Evolutionary conservation across 2,113 vertebrate genomes (phyloP), one percentile per base, ranked within the genome.

Genomic region (Enhydra lutris): DNA sequence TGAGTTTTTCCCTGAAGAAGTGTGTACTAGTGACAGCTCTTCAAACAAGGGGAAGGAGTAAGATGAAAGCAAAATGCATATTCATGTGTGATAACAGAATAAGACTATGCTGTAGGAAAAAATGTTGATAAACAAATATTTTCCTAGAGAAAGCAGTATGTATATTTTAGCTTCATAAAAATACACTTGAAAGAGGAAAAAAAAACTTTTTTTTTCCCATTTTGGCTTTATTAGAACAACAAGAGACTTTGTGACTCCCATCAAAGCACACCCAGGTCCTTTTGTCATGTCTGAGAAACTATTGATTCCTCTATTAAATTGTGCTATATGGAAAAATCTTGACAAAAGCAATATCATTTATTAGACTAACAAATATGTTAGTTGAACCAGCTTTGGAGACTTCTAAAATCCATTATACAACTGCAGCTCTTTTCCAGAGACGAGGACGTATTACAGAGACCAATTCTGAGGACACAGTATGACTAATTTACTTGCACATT

Each of bases 361-460:
- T 98, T 98, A 98, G 98, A 95, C 97, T 98, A 98, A 98, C 97
- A 98, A 98, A 98, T 98, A 98, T 65, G 97, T 98, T 97, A 98
- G 98, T 98, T 98, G 98, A 97, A 95, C 97, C 97, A 98, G 97
- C 95, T 97, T 98, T 97, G 96, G 96, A 97, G 97, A 97, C 96
- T 98, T 97, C 97, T 97, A 97, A 98, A 98, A 98, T 98, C 96
- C 95, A 98, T 98, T 97, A 98, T 81, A 97, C 88, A 97, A 96
- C 76, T 21, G 90, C 96, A 91, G 97, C 81, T 97, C 97, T 96
- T 96, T 98, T 90, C 86, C 97, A 95, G 97, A 97, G 94, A 90
- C 97, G 89, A 95, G 97, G 97, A 98, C 97, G n/a, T 96, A 98
- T 98, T 97, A 98, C 96, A 47, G 92, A 97, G 98, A 97, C 98